phyloP scores from a whole-genome alignment of 2,113 vertebrate species.

The Larimichthys crocea region DNA sequence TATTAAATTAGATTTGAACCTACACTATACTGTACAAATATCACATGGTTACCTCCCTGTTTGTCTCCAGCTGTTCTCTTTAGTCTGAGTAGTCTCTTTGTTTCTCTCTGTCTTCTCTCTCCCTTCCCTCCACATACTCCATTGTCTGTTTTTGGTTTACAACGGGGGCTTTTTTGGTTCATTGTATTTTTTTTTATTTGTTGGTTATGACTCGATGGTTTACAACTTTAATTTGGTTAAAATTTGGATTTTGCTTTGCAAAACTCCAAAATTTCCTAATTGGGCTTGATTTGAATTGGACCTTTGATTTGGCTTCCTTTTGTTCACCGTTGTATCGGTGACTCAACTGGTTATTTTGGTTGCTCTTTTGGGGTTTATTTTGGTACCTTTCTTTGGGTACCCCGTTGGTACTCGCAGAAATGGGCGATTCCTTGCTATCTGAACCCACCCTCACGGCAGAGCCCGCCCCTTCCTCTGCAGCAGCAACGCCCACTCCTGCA shows the following conservation, averaged over 20 bases:
- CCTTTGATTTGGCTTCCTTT: slow-evolving; percentile 52
- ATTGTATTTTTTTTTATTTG: slow-evolving; percentile 42
- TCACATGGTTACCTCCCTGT: slow-evolving; percentile 62
- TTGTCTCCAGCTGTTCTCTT: slow-evolving; percentile 74
- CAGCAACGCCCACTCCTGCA: slow-evolving; percentile 82
- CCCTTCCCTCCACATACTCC: slow-evolving; percentile 72
- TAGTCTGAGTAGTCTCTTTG: slow-evolving; percentile 76
- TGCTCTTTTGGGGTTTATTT: slow-evolving; percentile 68
- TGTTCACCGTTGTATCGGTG: slow-evolving; percentile 36
- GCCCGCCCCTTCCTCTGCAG: slow-evolving; percentile 81
- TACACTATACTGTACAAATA: slow-evolving; percentile 31
- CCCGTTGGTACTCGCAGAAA: slow-evolving; percentile 76
- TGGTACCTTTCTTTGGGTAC: slow-evolving; percentile 65
- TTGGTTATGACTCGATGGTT: slow-evolving; percentile 46
- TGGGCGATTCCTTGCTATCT: slow-evolving; percentile 84
- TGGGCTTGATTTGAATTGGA: slow-evolving; percentile 61
- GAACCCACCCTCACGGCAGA: slow-evolving; percentile 84
- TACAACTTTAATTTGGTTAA: slow-evolving; percentile 55
- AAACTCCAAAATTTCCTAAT: slow-evolving; percentile 31
- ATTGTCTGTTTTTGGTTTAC: slow-evolving; percentile 76
- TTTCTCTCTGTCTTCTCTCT: slow-evolving; percentile 76
- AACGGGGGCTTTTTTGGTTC: slow-evolving; percentile 74
- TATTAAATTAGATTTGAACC: too few relatives aligned
- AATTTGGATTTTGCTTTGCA: slow-evolving; percentile 49
- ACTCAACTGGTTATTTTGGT: slow-evolving; percentile 58